Conservation (phyloP, 2,888 invertebrate species). For the Heteromyza rotundicornis region DNA sequence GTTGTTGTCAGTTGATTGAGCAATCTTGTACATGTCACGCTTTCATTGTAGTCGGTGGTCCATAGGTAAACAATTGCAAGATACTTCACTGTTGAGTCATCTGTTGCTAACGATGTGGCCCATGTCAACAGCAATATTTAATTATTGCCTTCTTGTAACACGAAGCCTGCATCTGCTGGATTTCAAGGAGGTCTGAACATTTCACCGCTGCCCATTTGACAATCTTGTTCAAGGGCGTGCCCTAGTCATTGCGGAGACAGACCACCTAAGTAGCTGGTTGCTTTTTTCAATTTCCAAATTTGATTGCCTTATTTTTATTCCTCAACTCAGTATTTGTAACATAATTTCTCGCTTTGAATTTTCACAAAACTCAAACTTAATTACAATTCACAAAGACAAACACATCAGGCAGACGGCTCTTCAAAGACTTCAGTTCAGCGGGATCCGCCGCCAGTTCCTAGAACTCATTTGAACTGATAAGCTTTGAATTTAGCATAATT, state of each 20-base stretch:
- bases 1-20: conserved; percentile 43
- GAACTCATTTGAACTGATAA: conserved; percentile 5
- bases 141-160: no score
- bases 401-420: not conserved
- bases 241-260: not conserved
- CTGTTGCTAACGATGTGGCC: no score
- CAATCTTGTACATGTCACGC: conserved; percentile 39
- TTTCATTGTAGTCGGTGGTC: conserved; percentile 9
- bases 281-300: not conserved
- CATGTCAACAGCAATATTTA: no score
- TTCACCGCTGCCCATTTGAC: not conserved
- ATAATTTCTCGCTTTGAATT: no score
- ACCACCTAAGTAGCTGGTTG: not conserved
- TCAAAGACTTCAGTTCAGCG: not conserved
- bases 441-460: not conserved
- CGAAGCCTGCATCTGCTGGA: not conserved
- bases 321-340: no score
- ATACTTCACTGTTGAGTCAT: not conserved
- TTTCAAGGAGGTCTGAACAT: not conserved
- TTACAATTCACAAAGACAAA: not conserved
- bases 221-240: no score
- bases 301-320: no score
- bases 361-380: not conserved
- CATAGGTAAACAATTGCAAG: no score
- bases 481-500: conserved; percentile 7